Conservation (phyloP, 2,888 invertebrate genomes). For the Conchocele bisecta region DNA sequence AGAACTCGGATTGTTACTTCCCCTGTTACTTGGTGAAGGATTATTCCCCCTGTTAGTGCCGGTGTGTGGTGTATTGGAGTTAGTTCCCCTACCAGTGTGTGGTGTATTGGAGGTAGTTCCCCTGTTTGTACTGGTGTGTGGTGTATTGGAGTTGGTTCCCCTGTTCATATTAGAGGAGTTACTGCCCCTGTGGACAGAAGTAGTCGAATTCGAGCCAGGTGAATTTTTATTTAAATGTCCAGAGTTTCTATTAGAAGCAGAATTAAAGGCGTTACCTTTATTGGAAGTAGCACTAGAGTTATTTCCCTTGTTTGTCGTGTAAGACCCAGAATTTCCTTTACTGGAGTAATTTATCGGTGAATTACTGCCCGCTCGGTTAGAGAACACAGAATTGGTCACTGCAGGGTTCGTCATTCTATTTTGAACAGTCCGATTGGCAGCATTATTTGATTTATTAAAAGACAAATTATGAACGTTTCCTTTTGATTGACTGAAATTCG, state of each 20-base stretch:
- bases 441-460: no score
- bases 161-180: constrained; percentile 13
- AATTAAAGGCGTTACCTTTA: constrained; percentile 27
- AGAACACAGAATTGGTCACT: constrained; percentile 23
- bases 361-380: constrained; percentile 35
- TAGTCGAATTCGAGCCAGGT: constrained; percentile 14
- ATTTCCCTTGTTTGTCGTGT: no score
- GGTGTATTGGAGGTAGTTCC: constrained; percentile 15
- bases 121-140: constrained; percentile 20
- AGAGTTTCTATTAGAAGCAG: constrained; percentile 14
- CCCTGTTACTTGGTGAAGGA: not conserved
- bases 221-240: constrained; percentile 1
- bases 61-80: constrained; percentile 1
- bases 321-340: constrained; percentile 38
- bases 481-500: constrained; percentile 16
- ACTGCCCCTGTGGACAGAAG: constrained; percentile 32
- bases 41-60: constrained; percentile 4
- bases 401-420: constrained; percentile 32
- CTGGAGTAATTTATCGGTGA: constrained; percentile 45
- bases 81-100: no score
- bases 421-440: no score
- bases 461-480: constrained; percentile 12
- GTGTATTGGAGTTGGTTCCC: constrained; percentile 1
- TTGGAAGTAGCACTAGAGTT: constrained; percentile 21
- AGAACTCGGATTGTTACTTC: not conserved